Evolutionary conservation across 2,888 invertebrate species (phyloP).

Genomic region (Nymphalis polychloros): DNA sequence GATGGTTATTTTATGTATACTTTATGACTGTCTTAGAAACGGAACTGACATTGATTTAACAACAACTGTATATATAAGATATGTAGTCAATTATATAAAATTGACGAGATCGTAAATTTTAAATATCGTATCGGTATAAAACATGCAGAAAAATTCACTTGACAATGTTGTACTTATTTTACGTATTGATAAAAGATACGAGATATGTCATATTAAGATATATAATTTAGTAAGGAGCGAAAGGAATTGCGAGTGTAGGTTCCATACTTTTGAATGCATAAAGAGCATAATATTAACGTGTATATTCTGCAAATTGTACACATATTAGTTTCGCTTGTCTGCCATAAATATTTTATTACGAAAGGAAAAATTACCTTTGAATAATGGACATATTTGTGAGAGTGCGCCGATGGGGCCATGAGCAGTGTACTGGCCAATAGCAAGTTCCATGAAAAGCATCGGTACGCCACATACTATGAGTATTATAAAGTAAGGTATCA

Average conservation of each 20-base stretch:
- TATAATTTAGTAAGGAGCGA: too few relatives aligned
- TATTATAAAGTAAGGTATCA: constrained; percentile 96
- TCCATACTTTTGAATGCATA: too few relatives aligned
- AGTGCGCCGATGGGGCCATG: constrained; percentile 95
- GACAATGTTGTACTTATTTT: background rate
- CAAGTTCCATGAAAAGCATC: constrained; percentile 95
- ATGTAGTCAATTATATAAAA: too few relatives aligned
- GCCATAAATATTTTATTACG: background rate
- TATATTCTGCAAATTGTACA: background rate
- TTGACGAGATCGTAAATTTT: too few relatives aligned
- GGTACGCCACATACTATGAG: constrained; percentile 95
- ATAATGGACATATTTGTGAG: constrained; percentile 94
- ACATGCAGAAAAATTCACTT: background rate
- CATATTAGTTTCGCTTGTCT: background rate
- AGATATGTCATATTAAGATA: too few relatives aligned
- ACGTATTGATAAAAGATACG: too few relatives aligned
- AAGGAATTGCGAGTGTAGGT: too few relatives aligned
- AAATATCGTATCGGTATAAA: too few relatives aligned
- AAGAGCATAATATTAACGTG: background rate
- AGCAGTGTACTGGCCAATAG: constrained; percentile 95
- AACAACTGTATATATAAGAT: too few relatives aligned
- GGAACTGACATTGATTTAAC: too few relatives aligned
- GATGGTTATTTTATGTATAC: too few relatives aligned
- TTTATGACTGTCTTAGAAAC: too few relatives aligned
- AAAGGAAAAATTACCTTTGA: constrained; percentile 87